These are phyloP conservation scores for Rhadinocentrus ornatus DNA, from an alignment of 2,797 vertebrate genomes.

Conservation along the genomic window DNA sequence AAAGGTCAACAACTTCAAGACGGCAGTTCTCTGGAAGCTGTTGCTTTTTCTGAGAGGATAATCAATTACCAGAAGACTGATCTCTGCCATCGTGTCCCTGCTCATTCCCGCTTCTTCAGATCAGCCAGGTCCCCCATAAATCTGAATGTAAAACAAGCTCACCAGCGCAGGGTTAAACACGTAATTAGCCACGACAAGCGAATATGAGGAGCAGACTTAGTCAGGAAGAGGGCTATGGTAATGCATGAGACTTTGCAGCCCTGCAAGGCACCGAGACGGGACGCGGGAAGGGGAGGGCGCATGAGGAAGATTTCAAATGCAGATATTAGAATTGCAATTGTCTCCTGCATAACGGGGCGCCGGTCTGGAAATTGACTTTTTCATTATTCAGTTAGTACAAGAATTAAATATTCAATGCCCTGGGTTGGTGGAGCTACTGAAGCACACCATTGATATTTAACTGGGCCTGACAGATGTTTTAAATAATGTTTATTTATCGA, in stretches of 20 bases:
- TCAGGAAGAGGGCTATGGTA: conserved; percentile 68
- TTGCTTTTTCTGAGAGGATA: conserved; percentile 77
- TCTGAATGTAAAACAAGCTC: conserved; percentile 85
- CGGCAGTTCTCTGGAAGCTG: conserved; percentile 47
- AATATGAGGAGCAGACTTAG: conserved; percentile 68
- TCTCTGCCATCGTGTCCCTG: conserved; percentile 67
- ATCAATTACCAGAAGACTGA: conserved; percentile 86
- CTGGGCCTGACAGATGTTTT: conserved; percentile 85
- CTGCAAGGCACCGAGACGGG: conserved; percentile 76
- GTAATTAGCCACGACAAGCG: conserved; percentile 75
- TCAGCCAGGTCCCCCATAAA: conserved; percentile 80
- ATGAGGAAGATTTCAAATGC: conserved; percentile 74
- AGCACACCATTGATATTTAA: conserved; percentile 81
- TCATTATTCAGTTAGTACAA: conserved; percentile 84
- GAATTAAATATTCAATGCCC: conserved; percentile 88
- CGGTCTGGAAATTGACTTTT: conserved; percentile 85
- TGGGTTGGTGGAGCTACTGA: conserved; percentile 82
- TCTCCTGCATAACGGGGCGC: conserved; percentile 74
- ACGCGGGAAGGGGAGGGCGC: conserved; percentile 45
- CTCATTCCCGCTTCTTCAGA: conserved; percentile 80
- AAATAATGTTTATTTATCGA: conserved; percentile 89
- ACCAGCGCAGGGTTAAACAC: conserved; percentile 77
- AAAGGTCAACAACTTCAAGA: conserved; percentile 65
- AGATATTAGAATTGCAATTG: conserved; percentile 86
- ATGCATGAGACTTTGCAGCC: conserved; percentile 62